Evolutionary conservation across 2,113 vertebrate genomes (phyloP).

Genomic region (Callopanchax toddi): DNA sequence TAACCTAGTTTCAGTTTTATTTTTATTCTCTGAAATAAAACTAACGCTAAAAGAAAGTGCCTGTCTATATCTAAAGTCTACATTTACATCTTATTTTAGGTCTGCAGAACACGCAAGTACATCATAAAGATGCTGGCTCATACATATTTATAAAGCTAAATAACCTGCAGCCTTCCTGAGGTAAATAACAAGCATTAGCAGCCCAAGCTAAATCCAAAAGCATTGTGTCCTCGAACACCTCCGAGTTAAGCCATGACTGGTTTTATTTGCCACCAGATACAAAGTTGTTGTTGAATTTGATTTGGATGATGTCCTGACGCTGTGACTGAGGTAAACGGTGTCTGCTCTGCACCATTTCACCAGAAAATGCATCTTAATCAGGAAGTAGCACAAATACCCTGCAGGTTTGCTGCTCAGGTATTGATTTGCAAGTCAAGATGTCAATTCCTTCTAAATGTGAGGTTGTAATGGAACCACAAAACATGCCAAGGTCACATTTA

Average conservation of each 20-base stretch:
- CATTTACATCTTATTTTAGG: background rate
- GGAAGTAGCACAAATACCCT: background rate
- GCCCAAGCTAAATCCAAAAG: background rate
- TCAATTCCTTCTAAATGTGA: background rate
- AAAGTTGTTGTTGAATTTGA: background rate
- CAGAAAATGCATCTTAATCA: slow-evolving; percentile 3
- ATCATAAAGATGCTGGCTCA: background rate
- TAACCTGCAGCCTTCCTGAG: background rate
- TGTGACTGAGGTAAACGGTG: too few species aligned
- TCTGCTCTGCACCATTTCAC: background rate
- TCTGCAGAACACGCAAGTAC: background rate
- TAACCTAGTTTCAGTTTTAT: too few species aligned
- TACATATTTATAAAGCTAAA: slow-evolving; percentile 27
- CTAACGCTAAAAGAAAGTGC: background rate
- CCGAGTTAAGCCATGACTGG: background rate
- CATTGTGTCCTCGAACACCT: background rate
- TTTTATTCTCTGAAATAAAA: too few species aligned
- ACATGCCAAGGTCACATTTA: background rate
- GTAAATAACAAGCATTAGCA: slow-evolving; percentile 12
- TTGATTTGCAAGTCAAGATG: background rate
- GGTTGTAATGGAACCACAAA: background rate
- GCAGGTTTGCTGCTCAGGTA: background rate
- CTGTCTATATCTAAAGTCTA: background rate
- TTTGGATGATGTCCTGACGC: too few species aligned
- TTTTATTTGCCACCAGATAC: background rate